Conservation (phyloP, 2,888 invertebrate species). For the Drosophila cognata region DNA sequence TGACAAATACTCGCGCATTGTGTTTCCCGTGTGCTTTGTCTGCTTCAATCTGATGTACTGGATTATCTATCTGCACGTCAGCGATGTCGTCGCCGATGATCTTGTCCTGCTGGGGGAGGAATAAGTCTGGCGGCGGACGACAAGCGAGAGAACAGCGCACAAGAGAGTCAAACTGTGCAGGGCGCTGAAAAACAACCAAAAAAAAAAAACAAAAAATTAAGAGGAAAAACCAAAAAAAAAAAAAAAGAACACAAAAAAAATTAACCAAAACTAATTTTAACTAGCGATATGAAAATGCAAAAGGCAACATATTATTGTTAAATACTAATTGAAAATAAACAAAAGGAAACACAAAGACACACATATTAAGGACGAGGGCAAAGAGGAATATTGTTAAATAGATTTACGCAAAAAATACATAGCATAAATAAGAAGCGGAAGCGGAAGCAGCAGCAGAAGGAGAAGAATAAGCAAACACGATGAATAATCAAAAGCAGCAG, state of each 20-base stretch:
- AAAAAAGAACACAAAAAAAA: slow-evolving; percentile 22
- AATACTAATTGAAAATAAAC: slow-evolving; percentile 51
- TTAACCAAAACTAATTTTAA: slow-evolving; percentile 76
- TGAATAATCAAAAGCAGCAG: slow-evolving; percentile 78
- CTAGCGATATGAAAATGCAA: slow-evolving; percentile 69
- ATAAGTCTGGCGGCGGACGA: slow-evolving; percentile 82
- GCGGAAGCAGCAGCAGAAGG: slow-evolving; percentile 34
- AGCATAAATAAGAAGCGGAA: slow-evolving; percentile 52
- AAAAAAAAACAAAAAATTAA: slow-evolving; percentile 12
- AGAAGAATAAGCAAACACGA: slow-evolving; percentile 61
- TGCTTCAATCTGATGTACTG: slow-evolving; percentile 99
- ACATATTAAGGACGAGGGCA: slow-evolving; percentile 72
- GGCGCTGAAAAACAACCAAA: slow-evolving; percentile 77
- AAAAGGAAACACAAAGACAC: slow-evolving; percentile 38
- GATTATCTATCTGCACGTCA: slow-evolving; percentile 98
- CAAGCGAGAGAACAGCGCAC: slow-evolving; percentile 64
- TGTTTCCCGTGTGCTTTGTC: slow-evolving; percentile 99
- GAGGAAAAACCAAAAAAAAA: slow-evolving; percentile 18
- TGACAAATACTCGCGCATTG: slow-evolving; percentile 99
- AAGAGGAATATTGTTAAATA: slow-evolving; percentile 76
- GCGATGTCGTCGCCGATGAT: slow-evolving; percentile 97
- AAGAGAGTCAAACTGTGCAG: slow-evolving; percentile 80
- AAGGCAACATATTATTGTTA: slow-evolving; percentile 73
- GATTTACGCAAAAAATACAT: slow-evolving; percentile 63
- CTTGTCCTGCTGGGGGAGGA: slow-evolving; percentile 92